phyloP scores from a whole-genome alignment of 1,140 invertebrate genomes.

The Vanessa atalanta region DNA sequence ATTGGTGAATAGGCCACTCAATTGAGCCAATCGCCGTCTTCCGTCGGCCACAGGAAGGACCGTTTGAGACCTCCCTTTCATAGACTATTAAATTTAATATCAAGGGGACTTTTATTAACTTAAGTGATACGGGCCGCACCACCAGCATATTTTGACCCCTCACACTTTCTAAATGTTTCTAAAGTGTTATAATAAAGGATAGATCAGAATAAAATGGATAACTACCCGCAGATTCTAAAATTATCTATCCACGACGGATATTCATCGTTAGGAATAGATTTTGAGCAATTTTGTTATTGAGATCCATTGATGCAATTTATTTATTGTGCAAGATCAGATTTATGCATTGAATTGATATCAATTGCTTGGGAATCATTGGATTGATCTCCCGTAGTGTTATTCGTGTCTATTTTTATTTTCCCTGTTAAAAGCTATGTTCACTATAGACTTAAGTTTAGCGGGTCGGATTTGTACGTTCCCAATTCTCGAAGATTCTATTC shows the following conservation, averaged over 20 bases:
- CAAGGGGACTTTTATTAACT: constrained; percentile 77
- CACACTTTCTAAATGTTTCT: constrained; percentile 26
- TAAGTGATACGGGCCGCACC: constrained; percentile 71
- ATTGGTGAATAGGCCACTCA: constrained; percentile 73
- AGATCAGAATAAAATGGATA: constrained; percentile 50
- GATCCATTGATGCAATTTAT: constrained; percentile 63
- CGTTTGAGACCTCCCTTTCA: constrained; percentile 72
- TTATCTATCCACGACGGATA: constrained; percentile 65
- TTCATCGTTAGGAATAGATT: constrained; percentile 68
- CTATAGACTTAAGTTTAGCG: background rate
- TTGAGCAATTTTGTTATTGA: constrained; percentile 70
- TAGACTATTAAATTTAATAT: constrained; percentile 76
- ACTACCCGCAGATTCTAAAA: constrained; percentile 67
- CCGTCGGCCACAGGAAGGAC: constrained; percentile 74
- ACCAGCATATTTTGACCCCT: constrained; percentile 54
- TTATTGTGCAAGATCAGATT: constrained; percentile 52
- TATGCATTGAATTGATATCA: constrained; percentile 37
- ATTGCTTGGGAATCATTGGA: constrained; percentile 15
- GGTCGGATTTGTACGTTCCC: background rate
- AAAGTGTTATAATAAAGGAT: constrained; percentile 34
- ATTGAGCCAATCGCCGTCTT: constrained; percentile 78
- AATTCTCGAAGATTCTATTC: too few species aligned
- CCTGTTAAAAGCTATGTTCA: background rate
- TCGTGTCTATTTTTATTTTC: background rate
- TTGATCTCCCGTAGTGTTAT: background rate